Evolutionary conservation across 2,888 invertebrate species (phyloP).

Genomic region (Pyrocoelia pectoralis): DNA sequence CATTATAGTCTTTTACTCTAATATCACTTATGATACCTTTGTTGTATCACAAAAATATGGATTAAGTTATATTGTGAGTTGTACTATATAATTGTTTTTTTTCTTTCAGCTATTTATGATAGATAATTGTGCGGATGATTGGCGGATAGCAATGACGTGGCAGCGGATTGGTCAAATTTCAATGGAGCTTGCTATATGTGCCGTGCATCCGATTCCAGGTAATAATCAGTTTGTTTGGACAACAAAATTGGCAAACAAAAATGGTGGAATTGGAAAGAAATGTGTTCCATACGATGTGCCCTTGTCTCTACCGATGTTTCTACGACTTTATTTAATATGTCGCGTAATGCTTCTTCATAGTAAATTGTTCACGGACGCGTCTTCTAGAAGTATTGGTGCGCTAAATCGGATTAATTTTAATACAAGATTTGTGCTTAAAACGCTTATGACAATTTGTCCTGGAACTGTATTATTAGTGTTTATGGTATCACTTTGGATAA

Average conservation of each 20-base stretch:
- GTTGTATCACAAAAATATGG: too few species aligned
- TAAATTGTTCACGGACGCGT: conserved; percentile 99
- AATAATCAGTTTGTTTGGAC: conserved; percentile 97
- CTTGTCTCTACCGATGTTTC: conserved; percentile 98
- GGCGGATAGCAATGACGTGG: conserved; percentile 99
- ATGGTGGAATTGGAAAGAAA: conserved; percentile 68
- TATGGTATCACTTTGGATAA: conserved; percentile 99
- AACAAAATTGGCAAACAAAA: conserved; percentile 92
- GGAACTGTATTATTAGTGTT: conserved; percentile 97
- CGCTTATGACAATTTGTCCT: conserved; percentile 99
- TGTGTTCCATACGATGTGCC: conserved; percentile 95
- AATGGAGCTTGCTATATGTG: conserved; percentile 93
- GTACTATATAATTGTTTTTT: not conserved
- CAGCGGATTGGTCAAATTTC: conserved; percentile 93
- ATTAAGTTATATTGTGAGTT: too few species aligned
- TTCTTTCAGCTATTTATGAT: conserved; percentile 96
- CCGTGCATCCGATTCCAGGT: conserved; percentile 97
- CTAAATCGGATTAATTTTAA: conserved; percentile 99
- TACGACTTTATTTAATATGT: conserved; percentile 98
- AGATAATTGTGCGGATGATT: conserved; percentile 99
- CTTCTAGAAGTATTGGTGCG: conserved; percentile 96
- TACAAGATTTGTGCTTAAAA: conserved; percentile 88
- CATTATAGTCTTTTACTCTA: too few species aligned
- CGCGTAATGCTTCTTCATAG: conserved; percentile 99
- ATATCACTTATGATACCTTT: too few species aligned